Evolutionary conservation across 2,797 vertebrate species (phyloP).

Genomic region (Gambusia yucatana): DNA sequence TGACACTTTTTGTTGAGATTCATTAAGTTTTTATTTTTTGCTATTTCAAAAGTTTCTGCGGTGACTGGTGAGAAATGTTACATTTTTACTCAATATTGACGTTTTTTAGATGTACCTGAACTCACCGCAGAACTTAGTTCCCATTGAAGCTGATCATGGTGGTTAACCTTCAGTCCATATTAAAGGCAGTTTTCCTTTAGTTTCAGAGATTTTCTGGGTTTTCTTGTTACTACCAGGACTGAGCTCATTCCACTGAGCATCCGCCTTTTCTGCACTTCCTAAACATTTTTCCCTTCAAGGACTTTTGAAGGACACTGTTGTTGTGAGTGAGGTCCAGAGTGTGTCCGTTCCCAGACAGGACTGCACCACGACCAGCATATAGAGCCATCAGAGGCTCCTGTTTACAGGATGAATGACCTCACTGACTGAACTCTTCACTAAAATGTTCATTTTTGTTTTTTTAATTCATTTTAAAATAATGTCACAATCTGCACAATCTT

Average conservation of each 20-base stretch:
- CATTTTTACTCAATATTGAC: too few species aligned
- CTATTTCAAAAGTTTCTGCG: too few species aligned
- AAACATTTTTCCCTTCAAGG: too few species aligned
- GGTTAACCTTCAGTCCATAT: not conserved
- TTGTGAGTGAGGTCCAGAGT: not conserved
- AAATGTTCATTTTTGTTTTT: not conserved
- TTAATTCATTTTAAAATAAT: not conserved
- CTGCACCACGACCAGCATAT: not conserved
- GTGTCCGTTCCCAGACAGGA: not conserved
- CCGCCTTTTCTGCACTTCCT: not conserved
- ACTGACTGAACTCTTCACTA: not conserved
- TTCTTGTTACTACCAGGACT: not conserved
- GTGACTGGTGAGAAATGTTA: too few species aligned
- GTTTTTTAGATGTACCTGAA: too few species aligned
- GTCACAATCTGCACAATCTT: not conserved
- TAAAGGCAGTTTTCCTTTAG: not conserved
- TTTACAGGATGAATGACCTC: not conserved
- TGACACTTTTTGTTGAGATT: too few species aligned
- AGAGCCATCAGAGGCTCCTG: too few species aligned
- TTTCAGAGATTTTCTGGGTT: not conserved
- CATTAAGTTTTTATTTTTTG: too few species aligned
- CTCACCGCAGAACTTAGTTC: not conserved
- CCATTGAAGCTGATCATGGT: not conserved
- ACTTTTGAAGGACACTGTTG: not conserved
- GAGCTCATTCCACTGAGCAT: not conserved